Evolutionary conservation across 2,797 vertebrate genomes (phyloP).

Genomic region (Catamblyrhynchus diadema): DNA sequence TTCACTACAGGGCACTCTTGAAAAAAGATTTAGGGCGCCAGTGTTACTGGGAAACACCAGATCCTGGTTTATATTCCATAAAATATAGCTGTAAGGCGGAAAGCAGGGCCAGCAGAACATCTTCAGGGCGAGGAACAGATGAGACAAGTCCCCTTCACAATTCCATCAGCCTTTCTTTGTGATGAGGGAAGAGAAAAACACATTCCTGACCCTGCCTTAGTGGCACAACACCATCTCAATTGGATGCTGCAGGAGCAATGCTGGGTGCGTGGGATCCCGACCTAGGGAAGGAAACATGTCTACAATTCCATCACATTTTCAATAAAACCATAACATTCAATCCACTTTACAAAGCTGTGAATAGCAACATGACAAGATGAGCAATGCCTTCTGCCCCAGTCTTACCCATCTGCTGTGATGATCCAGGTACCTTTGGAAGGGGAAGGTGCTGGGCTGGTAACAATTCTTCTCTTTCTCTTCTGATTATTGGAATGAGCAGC

Average conservation of each 20-base stretch:
- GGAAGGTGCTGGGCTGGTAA: neutral
- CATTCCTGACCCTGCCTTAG: neutral
- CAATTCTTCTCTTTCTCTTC: neutral
- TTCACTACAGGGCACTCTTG: neutral
- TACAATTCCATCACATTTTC: neutral
- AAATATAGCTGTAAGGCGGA: neutral
- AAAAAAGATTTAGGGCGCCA: neutral
- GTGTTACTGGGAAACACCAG: neutral
- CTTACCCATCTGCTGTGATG: neutral
- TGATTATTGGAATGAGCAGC: neutral
- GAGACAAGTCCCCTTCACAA: neutral
- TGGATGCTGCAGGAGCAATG: rapidly evolving
- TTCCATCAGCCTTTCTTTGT: neutral
- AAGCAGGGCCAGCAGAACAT: neutral
- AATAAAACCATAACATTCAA: neutral
- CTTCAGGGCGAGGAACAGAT: neutral
- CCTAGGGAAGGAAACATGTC: neutral
- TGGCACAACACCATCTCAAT: neutral
- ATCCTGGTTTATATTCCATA: neutral
- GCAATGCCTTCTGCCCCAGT: neutral
- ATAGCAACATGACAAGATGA: rapidly evolving
- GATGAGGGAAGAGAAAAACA: neutral
- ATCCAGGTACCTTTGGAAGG: neutral
- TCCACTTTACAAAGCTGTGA: neutral
- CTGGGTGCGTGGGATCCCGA: neutral